Evolutionary conservation across 2,888 invertebrate genomes (phyloP), one percentile per base, ranked within the genome.

Genomic region (Lucinisca nassula): DNA sequence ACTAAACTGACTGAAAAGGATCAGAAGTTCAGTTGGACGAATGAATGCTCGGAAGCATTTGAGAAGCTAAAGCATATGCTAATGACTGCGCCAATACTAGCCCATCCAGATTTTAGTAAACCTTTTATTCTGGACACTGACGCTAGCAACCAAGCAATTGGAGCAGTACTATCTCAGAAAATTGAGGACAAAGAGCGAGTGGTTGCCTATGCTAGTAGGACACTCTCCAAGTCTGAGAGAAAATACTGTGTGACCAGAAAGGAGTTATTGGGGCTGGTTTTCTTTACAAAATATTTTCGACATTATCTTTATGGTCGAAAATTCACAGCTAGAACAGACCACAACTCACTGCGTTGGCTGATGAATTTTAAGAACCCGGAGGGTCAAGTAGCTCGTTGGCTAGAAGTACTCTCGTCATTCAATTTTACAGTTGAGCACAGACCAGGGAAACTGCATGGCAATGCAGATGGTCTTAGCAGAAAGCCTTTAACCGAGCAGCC

Each of bases 311-410:
- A 84, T 35, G 90, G 90, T 2, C 58, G 70, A 45, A 4, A 76
- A 32, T 91, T 92, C 73, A 24, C 76, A 0, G 70, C 90, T 12
- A 51, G 92, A 67, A 92, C 93, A n/a, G 91, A 92, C 73, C 91
- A 93, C 58, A 72, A 74, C 0, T 87, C 91, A 17, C 74, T 91
- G 6, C 21, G 27, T 12, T 92, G 92, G 90, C 30, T 89, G 30
- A 70, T 76, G 32, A 82, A 76, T 10, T 88, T 89, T 14, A 90
- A 87, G 37, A 70, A 86, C 35, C 90, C 84, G 1, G 85, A 87
- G 35, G 88, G 85, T 35, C 72, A 81, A 73, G 21, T 85, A 0
- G 85, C 85, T 4, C 27, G 88, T 32, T 90, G 90, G 88, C n/a
- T 90, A 0, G 77, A 82, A 37, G 51, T 79, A 24, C 74, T 84